A percentile compares a stretch with the other conserved stretches of the same genome.
Conservation (phyloP, 1,140 invertebrate genomes). For the Pseudomyrmex cubaensis region DNA sequence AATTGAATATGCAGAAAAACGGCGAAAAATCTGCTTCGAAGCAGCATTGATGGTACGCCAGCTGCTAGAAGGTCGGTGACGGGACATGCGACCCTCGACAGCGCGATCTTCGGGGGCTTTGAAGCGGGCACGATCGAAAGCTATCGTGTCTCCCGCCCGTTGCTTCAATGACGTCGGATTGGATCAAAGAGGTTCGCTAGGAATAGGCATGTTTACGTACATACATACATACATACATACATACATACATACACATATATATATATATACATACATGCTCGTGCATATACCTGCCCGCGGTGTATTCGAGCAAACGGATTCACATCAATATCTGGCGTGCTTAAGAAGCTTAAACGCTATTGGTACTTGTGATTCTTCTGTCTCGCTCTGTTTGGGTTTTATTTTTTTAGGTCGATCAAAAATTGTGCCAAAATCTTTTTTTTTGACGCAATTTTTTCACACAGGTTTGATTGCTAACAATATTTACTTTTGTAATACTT, state of each 20-base stretch:
- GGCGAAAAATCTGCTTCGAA: constrained; percentile 28
- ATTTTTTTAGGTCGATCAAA: not conserved
- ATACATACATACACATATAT: too few relatives aligned
- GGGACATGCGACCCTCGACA: constrained; percentile 49
- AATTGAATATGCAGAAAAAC: constrained; percentile 11
- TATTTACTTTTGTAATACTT: not conserved
- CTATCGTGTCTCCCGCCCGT: constrained; percentile 45
- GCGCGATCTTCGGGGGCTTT: constrained; percentile 60
- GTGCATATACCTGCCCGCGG: constrained; percentile 40
- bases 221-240: constrained; percentile 44
- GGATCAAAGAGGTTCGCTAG: constrained; percentile 66
- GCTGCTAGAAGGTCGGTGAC: constrained; percentile 36
- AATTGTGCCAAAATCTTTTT: not conserved
- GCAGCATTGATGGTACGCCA: constrained; percentile 34
- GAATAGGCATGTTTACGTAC: constrained; percentile 60
- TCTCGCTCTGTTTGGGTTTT: not conserved
- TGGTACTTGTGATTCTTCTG: constrained; percentile 2
- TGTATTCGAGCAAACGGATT: constrained; percentile 56
- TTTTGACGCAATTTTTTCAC: not conserved
- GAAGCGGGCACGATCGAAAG: constrained; percentile 61
- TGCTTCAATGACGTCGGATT: constrained; percentile 62
- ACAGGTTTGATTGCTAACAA: not conserved
- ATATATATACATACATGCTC: not conserved
- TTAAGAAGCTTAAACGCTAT: constrained; percentile 51
- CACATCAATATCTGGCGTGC: constrained; percentile 57